Percentiles rank a stretch among this genome's conserved stretches.
phyloP scores from a whole-genome alignment of 1,140 invertebrate genomes.

The Penaeus japonicus region DNA sequence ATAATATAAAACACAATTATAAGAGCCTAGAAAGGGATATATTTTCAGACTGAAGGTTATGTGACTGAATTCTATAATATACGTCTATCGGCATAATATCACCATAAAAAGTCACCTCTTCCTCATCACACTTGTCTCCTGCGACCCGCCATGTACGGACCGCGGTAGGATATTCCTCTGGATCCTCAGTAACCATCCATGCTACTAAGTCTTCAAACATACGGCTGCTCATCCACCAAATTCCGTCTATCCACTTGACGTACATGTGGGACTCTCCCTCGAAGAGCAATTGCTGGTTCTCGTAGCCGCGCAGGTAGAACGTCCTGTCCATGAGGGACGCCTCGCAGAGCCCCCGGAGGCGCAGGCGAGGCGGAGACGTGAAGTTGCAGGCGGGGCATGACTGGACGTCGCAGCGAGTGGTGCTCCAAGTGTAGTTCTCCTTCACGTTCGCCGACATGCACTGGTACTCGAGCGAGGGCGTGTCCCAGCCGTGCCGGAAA shows the following conservation, averaged over 20 bases:
- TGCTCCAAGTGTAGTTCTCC: neutral
- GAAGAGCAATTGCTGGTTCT: neutral
- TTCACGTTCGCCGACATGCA: neutral
- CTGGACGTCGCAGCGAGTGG: neutral
- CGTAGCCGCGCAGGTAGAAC: neutral
- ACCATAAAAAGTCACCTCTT: no score
- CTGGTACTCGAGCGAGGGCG: no score
- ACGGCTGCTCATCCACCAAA: conserved; percentile 17
- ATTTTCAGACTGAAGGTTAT: no score
- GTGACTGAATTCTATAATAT: no score
- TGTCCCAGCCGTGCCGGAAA: neutral
- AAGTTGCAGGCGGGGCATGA: conserved; percentile 20
- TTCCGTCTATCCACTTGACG: neutral
- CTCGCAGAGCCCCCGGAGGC: neutral
- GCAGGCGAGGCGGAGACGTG: neutral
- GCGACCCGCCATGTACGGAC: neutral
- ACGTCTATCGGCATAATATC: no score
- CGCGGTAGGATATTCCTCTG: conserved; percentile 11
- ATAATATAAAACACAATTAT: no score
- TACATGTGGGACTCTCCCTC: neutral
- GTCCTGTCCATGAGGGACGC: neutral
- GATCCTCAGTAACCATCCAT: neutral
- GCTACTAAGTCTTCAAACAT: neutral
- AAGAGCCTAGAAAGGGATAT: no score
- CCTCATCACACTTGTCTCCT: neutral